Evolutionary conservation across 2,888 invertebrate species (phyloP).

Genomic region (Chrysotoxum bicinctum): DNA sequence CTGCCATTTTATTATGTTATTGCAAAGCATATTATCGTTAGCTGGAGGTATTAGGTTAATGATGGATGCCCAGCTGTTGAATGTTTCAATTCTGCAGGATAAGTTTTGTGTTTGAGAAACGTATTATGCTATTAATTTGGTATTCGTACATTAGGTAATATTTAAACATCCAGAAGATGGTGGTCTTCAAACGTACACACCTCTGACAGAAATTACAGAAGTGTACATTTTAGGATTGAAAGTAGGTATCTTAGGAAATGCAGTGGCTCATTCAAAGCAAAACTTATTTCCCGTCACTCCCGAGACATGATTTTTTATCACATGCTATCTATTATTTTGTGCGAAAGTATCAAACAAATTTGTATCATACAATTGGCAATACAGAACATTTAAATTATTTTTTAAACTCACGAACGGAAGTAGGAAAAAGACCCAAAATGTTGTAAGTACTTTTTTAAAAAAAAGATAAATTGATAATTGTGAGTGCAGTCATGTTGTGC

Average conservation of each 20-base stretch:
- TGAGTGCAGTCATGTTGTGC: neutral
- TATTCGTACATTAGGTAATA: neutral
- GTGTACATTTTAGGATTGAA: no score
- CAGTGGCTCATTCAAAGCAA: no score
- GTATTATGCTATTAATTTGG: neutral
- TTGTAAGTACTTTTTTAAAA: neutral
- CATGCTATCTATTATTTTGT: no score
- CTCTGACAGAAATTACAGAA: no score
- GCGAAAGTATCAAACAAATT: neutral
- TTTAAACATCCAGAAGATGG: neutral
- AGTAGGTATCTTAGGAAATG: no score
- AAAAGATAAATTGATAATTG: neutral
- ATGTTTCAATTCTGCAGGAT: neutral
- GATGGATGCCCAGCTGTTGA: conserved; percentile 9
- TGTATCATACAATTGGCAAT: neutral
- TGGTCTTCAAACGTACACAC: no score
- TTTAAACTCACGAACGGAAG: neutral
- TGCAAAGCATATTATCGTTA: neutral
- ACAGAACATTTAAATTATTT: neutral
- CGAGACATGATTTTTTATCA: no score
- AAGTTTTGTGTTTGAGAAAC: neutral
- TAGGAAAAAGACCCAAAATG: neutral
- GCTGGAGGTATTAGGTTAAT: neutral
- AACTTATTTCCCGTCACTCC: no score
- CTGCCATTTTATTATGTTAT: conserved; percentile 12